Evolutionary conservation across 2,113 vertebrate genomes (phyloP).

Genomic region (Oceanites oceanicus): DNA sequence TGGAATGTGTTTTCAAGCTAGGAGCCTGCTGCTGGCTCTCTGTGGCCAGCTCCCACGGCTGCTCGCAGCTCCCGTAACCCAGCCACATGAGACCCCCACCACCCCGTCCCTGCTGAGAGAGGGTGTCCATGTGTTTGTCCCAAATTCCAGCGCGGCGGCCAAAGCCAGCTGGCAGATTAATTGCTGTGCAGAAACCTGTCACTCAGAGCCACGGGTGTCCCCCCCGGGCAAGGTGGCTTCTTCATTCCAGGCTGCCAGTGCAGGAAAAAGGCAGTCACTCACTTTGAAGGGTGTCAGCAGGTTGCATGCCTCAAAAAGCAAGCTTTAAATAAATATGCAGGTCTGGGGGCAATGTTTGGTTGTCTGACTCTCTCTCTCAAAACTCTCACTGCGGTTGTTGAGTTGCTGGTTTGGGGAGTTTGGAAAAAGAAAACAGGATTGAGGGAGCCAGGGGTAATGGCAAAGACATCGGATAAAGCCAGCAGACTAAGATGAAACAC

Average conservation of each 20-base stretch:
- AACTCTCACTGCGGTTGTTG: background rate
- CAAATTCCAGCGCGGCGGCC: background rate
- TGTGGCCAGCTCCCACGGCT: fast-evolving
- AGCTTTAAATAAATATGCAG: background rate
- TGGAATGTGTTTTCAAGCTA: background rate
- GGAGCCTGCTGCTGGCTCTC: background rate
- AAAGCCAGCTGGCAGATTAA: constrained; percentile 4
- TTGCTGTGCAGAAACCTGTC: background rate
- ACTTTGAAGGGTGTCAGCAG: background rate
- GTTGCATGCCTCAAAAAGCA: background rate
- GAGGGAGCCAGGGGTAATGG: background rate
- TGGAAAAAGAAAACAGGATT: background rate
- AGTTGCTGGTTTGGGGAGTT: background rate
- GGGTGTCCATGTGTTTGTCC: background rate
- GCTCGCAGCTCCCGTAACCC: background rate
- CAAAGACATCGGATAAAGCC: background rate
- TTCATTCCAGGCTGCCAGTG: background rate
- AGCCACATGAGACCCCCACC: fast-evolving
- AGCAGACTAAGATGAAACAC: background rate
- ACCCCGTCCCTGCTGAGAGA: background rate
- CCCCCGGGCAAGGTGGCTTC: background rate
- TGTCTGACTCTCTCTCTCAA: background rate
- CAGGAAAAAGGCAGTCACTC: background rate
- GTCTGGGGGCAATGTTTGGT: background rate
- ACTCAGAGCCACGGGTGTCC: background rate